Evolutionary conservation across 2,113 vertebrate species (phyloP).

Genomic region (Pristiophorus japonicus): DNA sequence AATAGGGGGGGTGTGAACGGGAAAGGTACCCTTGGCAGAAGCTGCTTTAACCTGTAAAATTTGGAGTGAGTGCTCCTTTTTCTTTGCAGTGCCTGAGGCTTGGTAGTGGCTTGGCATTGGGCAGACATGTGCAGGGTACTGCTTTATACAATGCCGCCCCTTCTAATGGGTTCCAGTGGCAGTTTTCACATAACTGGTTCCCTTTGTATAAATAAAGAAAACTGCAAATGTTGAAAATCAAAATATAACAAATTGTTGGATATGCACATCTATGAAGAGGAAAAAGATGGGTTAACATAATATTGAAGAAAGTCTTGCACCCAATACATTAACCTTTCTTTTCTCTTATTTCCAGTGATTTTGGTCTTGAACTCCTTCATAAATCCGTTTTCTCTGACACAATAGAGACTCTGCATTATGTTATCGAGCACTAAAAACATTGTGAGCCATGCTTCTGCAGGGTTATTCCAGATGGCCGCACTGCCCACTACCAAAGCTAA

Average conservation of each 20-base stretch:
- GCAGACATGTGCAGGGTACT: no score
- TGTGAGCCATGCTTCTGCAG: no score
- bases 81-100: no score
- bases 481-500: background rate
- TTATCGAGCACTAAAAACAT: background rate
- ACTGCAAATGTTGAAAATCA: no score
- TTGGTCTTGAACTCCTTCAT: background rate
- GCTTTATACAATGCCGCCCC: background rate
- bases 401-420: background rate
- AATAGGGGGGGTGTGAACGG: background rate
- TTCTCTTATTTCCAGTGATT: background rate
- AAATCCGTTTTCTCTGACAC: background rate
- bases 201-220: background rate
- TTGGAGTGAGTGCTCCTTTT: no score
- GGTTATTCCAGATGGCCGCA: background rate
- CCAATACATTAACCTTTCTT: background rate
- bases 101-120: no score
- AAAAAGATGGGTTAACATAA: background rate
- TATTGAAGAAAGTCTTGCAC: background rate
- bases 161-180: background rate
- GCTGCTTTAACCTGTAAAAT: no score
- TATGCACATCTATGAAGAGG: background rate
- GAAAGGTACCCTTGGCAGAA: background rate
- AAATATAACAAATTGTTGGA: background rate
- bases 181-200: background rate